Percentiles rank a stretch among this genome's conserved stretches.
phyloP scores from a whole-genome alignment of 2,888 invertebrate species.

The Hyppa rectilinea region DNA sequence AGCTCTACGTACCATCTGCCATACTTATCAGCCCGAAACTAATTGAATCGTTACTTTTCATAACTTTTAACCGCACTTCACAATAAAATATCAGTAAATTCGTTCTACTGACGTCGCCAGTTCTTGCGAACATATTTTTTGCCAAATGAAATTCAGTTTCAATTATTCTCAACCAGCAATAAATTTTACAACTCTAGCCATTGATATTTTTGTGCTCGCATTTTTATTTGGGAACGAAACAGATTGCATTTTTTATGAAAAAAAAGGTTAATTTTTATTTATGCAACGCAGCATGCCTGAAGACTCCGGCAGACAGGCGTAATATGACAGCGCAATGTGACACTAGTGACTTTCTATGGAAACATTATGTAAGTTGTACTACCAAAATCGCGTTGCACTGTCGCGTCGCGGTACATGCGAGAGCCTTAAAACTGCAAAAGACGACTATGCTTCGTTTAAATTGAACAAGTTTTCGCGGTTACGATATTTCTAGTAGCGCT shows the following conservation, averaged over 20 bases:
- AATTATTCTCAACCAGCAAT: conserved; percentile 62
- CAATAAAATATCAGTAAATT: conserved; percentile 43
- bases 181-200: conserved; percentile 36
- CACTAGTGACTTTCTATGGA: too few relatives aligned
- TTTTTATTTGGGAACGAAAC: conserved; percentile 35
- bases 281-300: background rate
- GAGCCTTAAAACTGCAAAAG: too few relatives aligned
- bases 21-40: conserved; percentile 16
- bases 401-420: too few relatives aligned
- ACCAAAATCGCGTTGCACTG: too few relatives aligned
- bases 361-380: too few relatives aligned
- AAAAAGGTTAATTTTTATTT: conserved; percentile 11
- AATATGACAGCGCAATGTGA: too few relatives aligned
- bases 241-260: conserved; percentile 6
- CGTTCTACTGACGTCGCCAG: conserved; percentile 39
- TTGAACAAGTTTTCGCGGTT: too few relatives aligned
- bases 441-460: too few relatives aligned
- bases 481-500: background rate
- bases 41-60: conserved; percentile 51
- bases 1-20: conserved; percentile 22
- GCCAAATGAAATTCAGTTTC: conserved; percentile 65
- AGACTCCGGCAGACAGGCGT: too few relatives aligned
- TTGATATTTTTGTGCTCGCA: conserved; percentile 39
- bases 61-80: conserved; percentile 40
- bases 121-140: conserved; percentile 61